Evolutionary conservation across 2,888 invertebrate species (phyloP), one percentile per base, ranked within the genome.

Genomic region (Drosophila monieri): DNA sequence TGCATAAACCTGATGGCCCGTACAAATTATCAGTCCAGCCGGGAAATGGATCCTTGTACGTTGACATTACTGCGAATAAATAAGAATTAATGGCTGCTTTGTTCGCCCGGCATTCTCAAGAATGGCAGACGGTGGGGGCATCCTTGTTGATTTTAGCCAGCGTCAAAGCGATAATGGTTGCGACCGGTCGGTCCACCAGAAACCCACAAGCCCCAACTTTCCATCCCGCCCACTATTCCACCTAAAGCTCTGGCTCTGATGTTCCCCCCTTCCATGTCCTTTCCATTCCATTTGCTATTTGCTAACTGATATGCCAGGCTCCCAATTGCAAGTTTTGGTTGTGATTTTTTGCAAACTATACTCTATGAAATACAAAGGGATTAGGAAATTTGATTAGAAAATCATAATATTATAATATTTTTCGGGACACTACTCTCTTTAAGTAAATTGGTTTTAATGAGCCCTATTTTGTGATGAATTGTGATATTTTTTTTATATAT

Each of bases 11-110:
- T 56, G 92, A 91, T 77, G 92, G 92, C 72, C 92, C 92, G 79
- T 92, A 91, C 77, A 92, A 88, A 88, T 92, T 92, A 88, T 92
- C 92, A 67, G 92, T 92, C 91, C 91, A 92, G 64, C 92, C 92
- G 72, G 92, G 91, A 70, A 91, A 81, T 65, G 92, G 92, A 76
- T 92, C 92, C 83, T 91, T 91, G 84, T 92, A 92, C 69, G 91
- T 92, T 81, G 92, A 92, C 83, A 92, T 89, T 72, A 92, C 92
- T 92, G 81, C 67, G 84, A 89, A 83, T 89, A 88, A 88, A 88
- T 88, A 84, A 88, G 87, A 89, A 89, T 88, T 89, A 88, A 89
- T 88, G 89, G 84, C 65, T 76, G 73, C 73, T 75, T 73, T 77
- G 85, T 70, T 76, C 61, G 71, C 60, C 49, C 32, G 37, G 23